A percentile compares a stretch with the other conserved stretches of the same genome.
phyloP scores from a whole-genome alignment of 1,140 invertebrate genomes.

The Drosophila sechellia region DNA sequence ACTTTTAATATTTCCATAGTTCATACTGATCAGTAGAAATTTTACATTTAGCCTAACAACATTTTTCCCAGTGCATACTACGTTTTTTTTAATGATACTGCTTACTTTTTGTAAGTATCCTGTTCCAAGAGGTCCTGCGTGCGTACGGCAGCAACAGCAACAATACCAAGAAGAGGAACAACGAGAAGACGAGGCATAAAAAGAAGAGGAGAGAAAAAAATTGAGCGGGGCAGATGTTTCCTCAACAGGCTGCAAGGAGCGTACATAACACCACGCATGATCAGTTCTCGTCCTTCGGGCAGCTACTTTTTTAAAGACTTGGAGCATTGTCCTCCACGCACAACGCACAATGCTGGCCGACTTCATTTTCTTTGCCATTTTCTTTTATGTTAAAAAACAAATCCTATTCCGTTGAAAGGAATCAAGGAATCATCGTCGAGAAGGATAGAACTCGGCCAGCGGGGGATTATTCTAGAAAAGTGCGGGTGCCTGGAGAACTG shows the following conservation, averaged over 20 bases:
- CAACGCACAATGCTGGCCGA: slow-evolving; percentile 53
- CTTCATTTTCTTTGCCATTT: slow-evolving; percentile 36
- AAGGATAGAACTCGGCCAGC: slow-evolving; percentile 15
- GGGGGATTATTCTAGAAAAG: slow-evolving; percentile 22
- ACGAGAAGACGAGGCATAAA: slow-evolving; percentile 45
- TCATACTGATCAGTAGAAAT: too few species aligned
- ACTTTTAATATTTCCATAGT: too few species aligned
- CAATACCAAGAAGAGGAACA: slow-evolving; percentile 51
- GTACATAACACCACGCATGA: slow-evolving; percentile 76
- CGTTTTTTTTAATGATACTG: slow-evolving; percentile 49
- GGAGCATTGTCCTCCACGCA: slow-evolving; percentile 61
- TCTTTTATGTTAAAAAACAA: slow-evolving; percentile 45
- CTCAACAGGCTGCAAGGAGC: slow-evolving; percentile 72
- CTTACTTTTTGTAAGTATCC: slow-evolving; percentile 66
- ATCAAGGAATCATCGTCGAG: slow-evolving; percentile 49
- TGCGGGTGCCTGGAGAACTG: slow-evolving; percentile 49
- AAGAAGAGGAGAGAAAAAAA: slow-evolving; percentile 56
- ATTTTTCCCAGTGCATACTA: slow-evolving; percentile 10
- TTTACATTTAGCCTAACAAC: too few species aligned
- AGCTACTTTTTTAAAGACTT: slow-evolving; percentile 46
- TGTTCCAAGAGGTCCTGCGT: slow-evolving; percentile 73
- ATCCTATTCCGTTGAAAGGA: slow-evolving; percentile 50
- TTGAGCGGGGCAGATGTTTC: slow-evolving; percentile 80
- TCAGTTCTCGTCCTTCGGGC: slow-evolving; percentile 50
- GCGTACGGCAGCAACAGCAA: slow-evolving; percentile 46